A percentile compares a stretch with the other conserved stretches of the same genome.
phyloP scores from a whole-genome alignment of 1,140 invertebrate species.

The Microplitis demolitor region DNA sequence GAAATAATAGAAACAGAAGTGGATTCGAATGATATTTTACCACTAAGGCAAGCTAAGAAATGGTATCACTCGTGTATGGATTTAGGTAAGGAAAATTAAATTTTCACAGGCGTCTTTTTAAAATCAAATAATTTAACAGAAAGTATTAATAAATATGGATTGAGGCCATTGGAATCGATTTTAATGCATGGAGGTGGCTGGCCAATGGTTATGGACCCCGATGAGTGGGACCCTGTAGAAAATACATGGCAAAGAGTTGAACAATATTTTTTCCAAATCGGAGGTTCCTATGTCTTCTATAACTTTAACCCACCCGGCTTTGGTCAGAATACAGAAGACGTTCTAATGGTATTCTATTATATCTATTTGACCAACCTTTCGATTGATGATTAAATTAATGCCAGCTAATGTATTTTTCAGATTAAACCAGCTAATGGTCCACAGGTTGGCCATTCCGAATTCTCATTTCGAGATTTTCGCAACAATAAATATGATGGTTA shows the following conservation, averaged over 20 bases:
- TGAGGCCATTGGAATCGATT: constrained; percentile 30
- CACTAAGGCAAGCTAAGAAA: constrained; percentile 34
- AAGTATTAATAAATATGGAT: constrained; percentile 8
- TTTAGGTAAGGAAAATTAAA: constrained; percentile 13
- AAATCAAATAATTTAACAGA: constrained; percentile 14
- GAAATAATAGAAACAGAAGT: constrained; percentile 19
- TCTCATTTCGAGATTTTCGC: not conserved
- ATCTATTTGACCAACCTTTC: too few relatives aligned
- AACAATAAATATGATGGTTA: not conserved
- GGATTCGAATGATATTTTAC: constrained; percentile 20
- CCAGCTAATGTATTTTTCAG: not conserved
- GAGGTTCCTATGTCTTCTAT: constrained; percentile 27
- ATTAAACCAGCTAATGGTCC: not conserved
- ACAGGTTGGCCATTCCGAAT: not conserved
- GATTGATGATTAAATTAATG: too few relatives aligned
- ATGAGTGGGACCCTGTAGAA: constrained; percentile 32
- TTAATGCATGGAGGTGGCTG: constrained; percentile 40
- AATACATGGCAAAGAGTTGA: constrained; percentile 41
- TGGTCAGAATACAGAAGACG: not conserved
- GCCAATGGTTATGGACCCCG: constrained; percentile 38
- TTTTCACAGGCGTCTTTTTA: not conserved
- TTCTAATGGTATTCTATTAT: too few relatives aligned
- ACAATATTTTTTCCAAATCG: constrained; percentile 32
- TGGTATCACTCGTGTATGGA: constrained; percentile 35
- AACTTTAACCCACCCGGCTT: not conserved